These are phyloP conservation scores for Sycon ciliatum DNA, from an alignment of 37 sponge, comb jelly and placozoan species.

Conservation along the genomic window DNA sequence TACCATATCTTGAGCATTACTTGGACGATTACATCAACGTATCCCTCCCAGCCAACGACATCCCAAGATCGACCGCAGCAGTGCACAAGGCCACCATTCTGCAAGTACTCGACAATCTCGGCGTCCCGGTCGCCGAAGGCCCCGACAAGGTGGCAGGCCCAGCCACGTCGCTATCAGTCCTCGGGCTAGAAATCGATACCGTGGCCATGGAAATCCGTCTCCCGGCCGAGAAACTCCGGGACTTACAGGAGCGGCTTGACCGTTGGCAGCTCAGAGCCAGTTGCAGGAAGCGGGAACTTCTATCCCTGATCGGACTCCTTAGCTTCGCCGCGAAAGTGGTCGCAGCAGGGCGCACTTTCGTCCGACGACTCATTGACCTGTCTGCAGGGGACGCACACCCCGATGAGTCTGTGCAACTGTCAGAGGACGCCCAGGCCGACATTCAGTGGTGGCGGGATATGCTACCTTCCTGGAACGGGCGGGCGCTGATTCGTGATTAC, in stretches of 20 bases:
- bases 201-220: neutral
- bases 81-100: no score
- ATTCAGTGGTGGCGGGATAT: neutral
- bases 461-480: neutral
- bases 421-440: neutral
- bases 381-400: no score
- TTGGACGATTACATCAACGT: constrained; percentile 40
- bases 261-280: neutral
- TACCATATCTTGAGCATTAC: constrained; percentile 25
- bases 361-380: constrained; percentile 5
- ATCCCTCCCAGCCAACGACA: constrained; percentile 20
- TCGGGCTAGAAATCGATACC: constrained; percentile 38
- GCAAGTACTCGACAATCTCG: constrained; percentile 1
- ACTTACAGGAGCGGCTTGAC: neutral
- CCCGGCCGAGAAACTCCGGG: neutral
- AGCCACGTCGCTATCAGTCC: constrained; percentile 19
- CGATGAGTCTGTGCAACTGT: neutral
- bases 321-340: constrained; percentile 13
- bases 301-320: constrained; percentile 15
- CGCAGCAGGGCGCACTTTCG: constrained; percentile 6
- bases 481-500: neutral
- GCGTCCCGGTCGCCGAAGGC: constrained; percentile 35
- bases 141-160: constrained; percentile 47
- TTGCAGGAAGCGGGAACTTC: neutral
- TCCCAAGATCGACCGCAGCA: constrained; percentile 1